Evolutionary conservation across 2,888 invertebrate genomes (phyloP), one percentile per base, ranked within the genome.

Genomic region (Plagiodera versicolora): DNA sequence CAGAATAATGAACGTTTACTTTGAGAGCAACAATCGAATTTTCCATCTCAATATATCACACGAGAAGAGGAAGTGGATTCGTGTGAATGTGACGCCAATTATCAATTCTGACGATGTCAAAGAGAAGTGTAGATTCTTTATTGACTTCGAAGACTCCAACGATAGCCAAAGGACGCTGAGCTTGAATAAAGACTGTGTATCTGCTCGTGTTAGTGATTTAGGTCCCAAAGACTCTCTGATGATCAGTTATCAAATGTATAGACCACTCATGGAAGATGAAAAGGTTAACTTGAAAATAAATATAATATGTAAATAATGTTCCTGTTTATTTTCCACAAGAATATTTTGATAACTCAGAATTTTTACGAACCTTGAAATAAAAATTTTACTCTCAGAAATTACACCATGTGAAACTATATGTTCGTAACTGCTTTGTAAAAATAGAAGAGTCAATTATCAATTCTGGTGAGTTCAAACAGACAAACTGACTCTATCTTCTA

Each of bases 141-240:
- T 52, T n/a, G 39, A 52, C 39, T 52, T 52, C 9, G 16, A 4
- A 35, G 52, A 52, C 39, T 39, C 16, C 6, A 52, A 52, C 39
- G 1, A 10, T 20, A 52, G 19, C 14, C 11, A 52, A 17, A 35
- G 39, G 39, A 32, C 39, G 8, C 20, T 52, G 24, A 52, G 8
- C 19, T 39, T 52, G 20, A 52, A 52, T 16, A 39, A 19, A 35
- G 10, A 18, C 19, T 52, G 52, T 19, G n/a, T 17, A 11, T 0
- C 19, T 32, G 19, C 52, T 39, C 32, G 20, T 17, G n/a, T n/a
- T 5, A n/a, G 14, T 6, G 35, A 51, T 4, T 35, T 39, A 19
- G 16, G 14, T 35, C 9, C 39, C n/a, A 35, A 18, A 6, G n/a
- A 11, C 8, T 51, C 50, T 51, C 9, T 39, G 20, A 14, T 39